Evolutionary conservation across 2,888 invertebrate genomes (phyloP).

Genomic region (Trachelus iudaicus): DNA sequence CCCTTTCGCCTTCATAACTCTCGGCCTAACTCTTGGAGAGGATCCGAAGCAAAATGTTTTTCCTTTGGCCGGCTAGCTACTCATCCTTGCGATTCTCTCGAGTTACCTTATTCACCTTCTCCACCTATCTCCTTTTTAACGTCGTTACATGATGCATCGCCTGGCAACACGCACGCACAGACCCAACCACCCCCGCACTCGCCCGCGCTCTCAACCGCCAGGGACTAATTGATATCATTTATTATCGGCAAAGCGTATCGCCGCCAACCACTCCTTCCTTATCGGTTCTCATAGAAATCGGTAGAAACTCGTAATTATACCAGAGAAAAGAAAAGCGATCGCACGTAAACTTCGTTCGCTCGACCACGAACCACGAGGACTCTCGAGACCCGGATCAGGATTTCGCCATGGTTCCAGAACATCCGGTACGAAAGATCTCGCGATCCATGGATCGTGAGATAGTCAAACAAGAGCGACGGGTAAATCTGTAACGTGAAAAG

Average conservation of each 20-base stretch:
- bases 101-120: background rate
- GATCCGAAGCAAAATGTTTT: background rate
- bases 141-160: constrained; percentile 48
- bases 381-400: background rate
- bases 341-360: too few relatives aligned
- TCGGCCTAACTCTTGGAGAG: constrained; percentile 16
- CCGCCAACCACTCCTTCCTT: too few relatives aligned
- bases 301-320: too few relatives aligned
- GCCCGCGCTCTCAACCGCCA: constrained; percentile 35
- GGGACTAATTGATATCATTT: constrained; percentile 55
- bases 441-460: constrained; percentile 54
- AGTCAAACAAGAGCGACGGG: constrained; percentile 57
- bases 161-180: constrained; percentile 50
- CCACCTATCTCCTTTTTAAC: constrained; percentile 5
- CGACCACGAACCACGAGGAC: too few relatives aligned
- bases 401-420: background rate
- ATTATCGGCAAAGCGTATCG: constrained; percentile 32
- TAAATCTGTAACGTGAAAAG: constrained; percentile 54
- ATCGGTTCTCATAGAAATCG: too few relatives aligned
- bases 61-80: background rate
- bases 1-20: constrained; percentile 40
- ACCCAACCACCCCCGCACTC: constrained; percentile 51
- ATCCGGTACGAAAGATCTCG: too few relatives aligned
- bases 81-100: background rate
- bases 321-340: too few relatives aligned